Evolutionary conservation across 2,888 invertebrate species (phyloP).

Genomic region (Melikaiella ostensackeni): DNA sequence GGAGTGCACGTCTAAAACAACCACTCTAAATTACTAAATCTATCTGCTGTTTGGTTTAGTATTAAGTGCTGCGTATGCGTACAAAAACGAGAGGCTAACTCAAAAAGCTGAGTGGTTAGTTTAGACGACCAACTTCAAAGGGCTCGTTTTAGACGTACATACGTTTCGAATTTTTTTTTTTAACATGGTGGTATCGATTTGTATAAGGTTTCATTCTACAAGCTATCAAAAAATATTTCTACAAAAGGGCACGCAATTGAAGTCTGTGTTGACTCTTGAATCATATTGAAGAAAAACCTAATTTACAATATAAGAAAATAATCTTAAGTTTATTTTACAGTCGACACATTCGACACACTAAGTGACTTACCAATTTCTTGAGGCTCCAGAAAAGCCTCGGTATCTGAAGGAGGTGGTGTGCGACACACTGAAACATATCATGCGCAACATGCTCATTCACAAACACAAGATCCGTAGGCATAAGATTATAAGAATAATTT

Average conservation of each 20-base stretch:
- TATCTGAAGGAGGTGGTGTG: slow-evolving; percentile 80
- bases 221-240: not conserved
- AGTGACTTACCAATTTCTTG: slow-evolving; percentile 68
- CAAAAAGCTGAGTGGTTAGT: too few species aligned
- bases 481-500: slow-evolving; percentile 43
- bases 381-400: slow-evolving; percentile 79
- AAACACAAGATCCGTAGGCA: slow-evolving; percentile 58
- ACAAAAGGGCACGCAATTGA: not conserved
- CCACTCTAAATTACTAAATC: too few species aligned
- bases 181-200: not conserved
- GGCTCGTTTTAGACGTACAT: too few species aligned
- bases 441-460: slow-evolving; percentile 76
- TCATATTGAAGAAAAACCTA: not conserved
- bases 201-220: not conserved
- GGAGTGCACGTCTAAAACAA: too few species aligned
- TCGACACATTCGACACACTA: slow-evolving; percentile 44
- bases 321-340: slow-evolving; percentile 17
- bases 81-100: too few species aligned
- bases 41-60: too few species aligned
- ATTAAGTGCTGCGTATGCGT: too few species aligned
- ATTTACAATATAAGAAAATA: not conserved
- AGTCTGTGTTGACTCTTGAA: not conserved
- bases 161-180: too few species aligned
- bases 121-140: too few species aligned
- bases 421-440: slow-evolving; percentile 81